A percentile compares a stretch with the other conserved stretches of the same genome.
phyloP scores from a whole-genome alignment of 2,888 invertebrate genomes.

The Keiferia lycopersicella region DNA sequence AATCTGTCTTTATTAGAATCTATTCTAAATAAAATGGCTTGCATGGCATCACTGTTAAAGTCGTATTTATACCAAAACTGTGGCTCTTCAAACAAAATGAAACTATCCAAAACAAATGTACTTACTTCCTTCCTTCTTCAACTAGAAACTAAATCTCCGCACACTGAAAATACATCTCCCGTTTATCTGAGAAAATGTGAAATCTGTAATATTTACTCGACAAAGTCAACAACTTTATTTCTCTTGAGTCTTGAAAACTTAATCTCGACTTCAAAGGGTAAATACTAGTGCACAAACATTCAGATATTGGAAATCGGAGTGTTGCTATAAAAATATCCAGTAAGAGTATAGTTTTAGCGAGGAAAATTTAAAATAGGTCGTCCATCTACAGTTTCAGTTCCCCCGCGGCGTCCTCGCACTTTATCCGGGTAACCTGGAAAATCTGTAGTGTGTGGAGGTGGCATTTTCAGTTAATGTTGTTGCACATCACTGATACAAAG shows the following conservation, averaged over 20 bases:
- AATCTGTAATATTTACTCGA: slow-evolving; percentile 16
- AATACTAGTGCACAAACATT: slow-evolving; percentile 45
- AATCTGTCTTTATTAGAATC: too few species aligned
- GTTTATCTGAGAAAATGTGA: slow-evolving; percentile 10
- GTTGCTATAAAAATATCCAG: slow-evolving; percentile 33
- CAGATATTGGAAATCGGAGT: slow-evolving; percentile 56
- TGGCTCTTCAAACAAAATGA: too few species aligned
- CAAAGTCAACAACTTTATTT: slow-evolving; percentile 24
- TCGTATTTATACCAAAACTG: too few species aligned
- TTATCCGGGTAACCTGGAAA: background rate
- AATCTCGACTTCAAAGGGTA: slow-evolving; percentile 28
- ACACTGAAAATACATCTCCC: background rate
- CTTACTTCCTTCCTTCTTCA: background rate
- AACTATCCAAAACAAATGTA: too few species aligned
- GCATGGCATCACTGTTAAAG: too few species aligned
- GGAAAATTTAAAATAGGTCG: slow-evolving; percentile 60
- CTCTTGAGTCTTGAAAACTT: slow-evolving; percentile 24
- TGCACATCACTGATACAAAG: too few species aligned
- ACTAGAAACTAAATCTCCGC: background rate
- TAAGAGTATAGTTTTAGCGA: slow-evolving; percentile 29
- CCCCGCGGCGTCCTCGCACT: slow-evolving; percentile 45
- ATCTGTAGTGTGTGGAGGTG: slow-evolving; percentile 7
- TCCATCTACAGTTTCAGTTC: slow-evolving; percentile 48
- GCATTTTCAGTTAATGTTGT: background rate
- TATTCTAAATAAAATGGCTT: too few species aligned